Evolutionary conservation across 1,140 invertebrate species (phyloP), one percentile per base, ranked within the genome.

Genomic region (Drosophila pectinifera): DNA sequence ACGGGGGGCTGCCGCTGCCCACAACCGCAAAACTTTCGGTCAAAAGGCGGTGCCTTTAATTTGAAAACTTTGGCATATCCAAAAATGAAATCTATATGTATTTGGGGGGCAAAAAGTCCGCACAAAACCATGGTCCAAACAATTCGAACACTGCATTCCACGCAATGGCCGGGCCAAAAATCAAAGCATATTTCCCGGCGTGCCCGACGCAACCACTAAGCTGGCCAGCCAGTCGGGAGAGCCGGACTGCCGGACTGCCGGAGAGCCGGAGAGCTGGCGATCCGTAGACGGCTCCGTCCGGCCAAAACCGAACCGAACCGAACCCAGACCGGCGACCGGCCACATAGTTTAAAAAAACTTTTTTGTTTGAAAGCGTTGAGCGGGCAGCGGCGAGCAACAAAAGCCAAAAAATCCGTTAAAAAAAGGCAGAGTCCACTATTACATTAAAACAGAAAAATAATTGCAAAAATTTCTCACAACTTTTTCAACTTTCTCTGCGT

Each of bases 361-460:
- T 78, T 86, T 86, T 79, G 78, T 81, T 86, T 84, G 59, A 84
- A 84, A 84, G 77, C 80, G 42, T 39, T 61, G 58, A 64, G 48
- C 63, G 63, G 48, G 63, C 63, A 48, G 57, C 22, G 43, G 43
- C 28, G 63, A 59, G 53, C 41, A 59, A 45, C 7, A 68, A 69
- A 46, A 43, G 34, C n/a, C 26, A 54, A 16, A 41, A 41, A 16
- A 42, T 41, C 20, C 43, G 69, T 58, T 65, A 65, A 42, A 41
- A 61, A 61, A 73, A 51, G 58, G 51, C 11, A 16, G 49, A n/a
- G 53, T 36, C 61, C 78, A 86, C 82, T 86, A 86, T 86, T 75
- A 69, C 82, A 86, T 86, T 86, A 86, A 81, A 86, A 86, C 78
- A 86, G 74, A 86, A 86, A 86, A 86, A 86, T 86, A 86, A 86